phyloP scores from a whole-genome alignment of 37 sponge, comb jelly and placozoan genomes.

The Diacarnus erythraeanus region DNA sequence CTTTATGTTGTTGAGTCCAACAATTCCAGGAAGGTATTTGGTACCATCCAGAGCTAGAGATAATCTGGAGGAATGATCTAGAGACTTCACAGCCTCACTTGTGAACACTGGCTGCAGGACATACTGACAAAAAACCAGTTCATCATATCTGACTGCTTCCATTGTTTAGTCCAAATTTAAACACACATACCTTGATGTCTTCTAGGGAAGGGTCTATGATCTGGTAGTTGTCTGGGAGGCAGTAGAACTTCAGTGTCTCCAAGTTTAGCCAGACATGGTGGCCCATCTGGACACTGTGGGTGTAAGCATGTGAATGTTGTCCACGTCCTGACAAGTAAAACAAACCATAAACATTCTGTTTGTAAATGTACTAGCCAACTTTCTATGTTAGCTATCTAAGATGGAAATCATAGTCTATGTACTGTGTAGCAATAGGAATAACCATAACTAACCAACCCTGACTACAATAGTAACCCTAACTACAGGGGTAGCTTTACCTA shows the following conservation, averaged over 20 bases:
- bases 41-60: constrained; percentile 89
- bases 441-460: neutral
- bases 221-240: constrained; percentile 98
- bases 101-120: constrained; percentile 87
- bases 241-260: constrained; percentile 87
- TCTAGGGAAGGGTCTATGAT: constrained; percentile 96
- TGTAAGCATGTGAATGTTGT: constrained; percentile 91
- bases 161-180: neutral
- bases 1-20: constrained; percentile 94
- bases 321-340: constrained; percentile 98
- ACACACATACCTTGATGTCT: constrained; percentile 83
- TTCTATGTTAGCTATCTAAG: neutral
- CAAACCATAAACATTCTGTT: no score
- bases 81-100: constrained; percentile 51
- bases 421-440: no score
- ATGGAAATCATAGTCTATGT: no score
- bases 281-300: constrained; percentile 91
- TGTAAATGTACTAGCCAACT: no score
- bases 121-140: constrained; percentile 41
- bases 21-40: constrained; percentile 89
- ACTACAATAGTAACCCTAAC: neutral
- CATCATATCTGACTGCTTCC: neutral
- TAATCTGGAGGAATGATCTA: constrained; percentile 62
- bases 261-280: constrained; percentile 96
- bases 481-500: constrained; percentile 8